Evolutionary conservation across 2,888 invertebrate genomes (phyloP), one percentile per base, ranked within the genome.

Genomic region (Heliconius charithonia): DNA sequence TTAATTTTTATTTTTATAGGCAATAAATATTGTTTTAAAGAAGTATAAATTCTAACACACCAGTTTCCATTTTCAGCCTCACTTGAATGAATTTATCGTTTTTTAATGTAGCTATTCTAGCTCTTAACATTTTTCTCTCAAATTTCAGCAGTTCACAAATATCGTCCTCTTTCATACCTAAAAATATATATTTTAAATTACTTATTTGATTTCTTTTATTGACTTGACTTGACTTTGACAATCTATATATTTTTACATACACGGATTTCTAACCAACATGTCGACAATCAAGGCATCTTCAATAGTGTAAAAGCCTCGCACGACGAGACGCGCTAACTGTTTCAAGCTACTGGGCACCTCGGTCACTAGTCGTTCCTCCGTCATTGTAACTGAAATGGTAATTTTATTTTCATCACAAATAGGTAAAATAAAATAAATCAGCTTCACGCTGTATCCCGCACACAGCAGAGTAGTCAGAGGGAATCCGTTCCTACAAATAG

Each of bases 241-340:
- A 59, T 29, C 7, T 22, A 13, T 29, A 59, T 37, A 9, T 70
- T 59, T 22, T 63, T 83, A 95, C 96, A 94, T 95, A 96, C 99
- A 99, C 37, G 98, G 98, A 95, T 99, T 98, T 87, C 99, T 96
- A 71, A 99, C 98, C 69, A 99, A 95, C 98, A 99, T 98, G 91
- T 99, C 99, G 74, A 99, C 97, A 77, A 99, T 98, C 41, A 99
- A 96, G 0, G 98, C 97, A 96, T 99, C 99, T 93, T 99, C 99
- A 83, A 98, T 97, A 0, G 97, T 97, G 90, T 99, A 99, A 93
- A 99, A 99, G 3, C 98, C 99, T 85, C 99, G 95, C 0, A 98
- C 98, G 29, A 99, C 98, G 51, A 98, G 95, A 77, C 99, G 96
- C 29, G 98, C 98, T 79, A 99, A 94, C 91, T 99, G 97, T 90